phyloP scores from a whole-genome alignment of 1,140 invertebrate genomes.

The Platyscapa corneri region DNA sequence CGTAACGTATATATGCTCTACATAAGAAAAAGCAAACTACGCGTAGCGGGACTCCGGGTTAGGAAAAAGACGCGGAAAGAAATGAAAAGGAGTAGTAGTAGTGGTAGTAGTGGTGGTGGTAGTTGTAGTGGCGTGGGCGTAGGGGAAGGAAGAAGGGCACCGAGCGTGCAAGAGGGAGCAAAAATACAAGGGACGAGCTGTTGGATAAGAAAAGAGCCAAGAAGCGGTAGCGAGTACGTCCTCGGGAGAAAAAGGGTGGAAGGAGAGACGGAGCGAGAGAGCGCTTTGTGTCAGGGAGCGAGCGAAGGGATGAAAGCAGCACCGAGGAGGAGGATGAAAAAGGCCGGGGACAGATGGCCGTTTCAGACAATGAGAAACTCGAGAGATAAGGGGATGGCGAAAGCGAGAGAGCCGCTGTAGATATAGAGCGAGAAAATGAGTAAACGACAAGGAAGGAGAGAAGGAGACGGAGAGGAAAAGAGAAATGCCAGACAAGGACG shows the following conservation, averaged over 20 bases:
- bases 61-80: slow-evolving; percentile 14
- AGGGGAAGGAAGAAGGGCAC: slow-evolving; percentile 9
- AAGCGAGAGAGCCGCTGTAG: slow-evolving; percentile 21
- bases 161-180: slow-evolving; percentile 14
- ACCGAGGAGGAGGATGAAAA: slow-evolving; percentile 58
- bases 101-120: too few species aligned
- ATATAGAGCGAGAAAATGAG: slow-evolving; percentile 50
- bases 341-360: slow-evolving; percentile 73
- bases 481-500: slow-evolving; percentile 30
- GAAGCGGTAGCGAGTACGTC: slow-evolving; percentile 5
- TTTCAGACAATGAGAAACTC: slow-evolving; percentile 75
- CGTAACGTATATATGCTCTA: not conserved
- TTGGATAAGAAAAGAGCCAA: slow-evolving; percentile 26
- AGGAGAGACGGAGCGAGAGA: not conserved
- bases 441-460: slow-evolving; percentile 42
- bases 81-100: slow-evolving; percentile 40
- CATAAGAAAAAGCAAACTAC: slow-evolving; percentile 32
- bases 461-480: slow-evolving; percentile 14
- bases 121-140: not conserved
- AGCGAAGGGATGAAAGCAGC: slow-evolving; percentile 45
- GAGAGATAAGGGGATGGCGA: slow-evolving; percentile 70
- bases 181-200: slow-evolving; percentile 6
- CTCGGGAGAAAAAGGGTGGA: slow-evolving; percentile 8
- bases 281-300: slow-evolving; percentile 38
- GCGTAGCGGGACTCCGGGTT: not conserved